Percentiles rank a stretch among this genome's conserved stretches.
These are phyloP conservation scores for Xiphophorus birchmanni DNA, from an alignment of 2,797 vertebrate species.

Conservation along the genomic window DNA sequence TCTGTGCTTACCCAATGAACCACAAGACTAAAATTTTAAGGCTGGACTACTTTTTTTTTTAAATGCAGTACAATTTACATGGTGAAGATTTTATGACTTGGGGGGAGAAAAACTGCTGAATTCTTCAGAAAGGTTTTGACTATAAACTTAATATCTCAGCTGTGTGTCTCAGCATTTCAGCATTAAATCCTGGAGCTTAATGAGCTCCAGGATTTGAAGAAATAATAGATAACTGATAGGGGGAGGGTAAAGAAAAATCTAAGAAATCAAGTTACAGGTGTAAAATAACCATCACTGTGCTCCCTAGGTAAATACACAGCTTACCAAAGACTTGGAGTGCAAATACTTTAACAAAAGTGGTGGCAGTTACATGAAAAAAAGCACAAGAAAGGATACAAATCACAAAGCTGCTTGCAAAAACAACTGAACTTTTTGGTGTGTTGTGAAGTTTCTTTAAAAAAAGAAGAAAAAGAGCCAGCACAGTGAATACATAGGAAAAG, in stretches of 20 bases:
- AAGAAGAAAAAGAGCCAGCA: conserved; percentile 6
- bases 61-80: conserved; percentile 17
- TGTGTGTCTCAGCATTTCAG: conserved; percentile 16
- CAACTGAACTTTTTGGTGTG: conserved; percentile 21
- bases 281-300: conserved; percentile 6
- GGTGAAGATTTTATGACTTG: conserved; percentile 5
- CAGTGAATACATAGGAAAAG: conserved; percentile 28
- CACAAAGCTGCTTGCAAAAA: conserved; percentile 13
- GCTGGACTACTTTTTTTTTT: conserved; percentile 21
- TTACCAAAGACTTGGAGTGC: conserved; percentile 41
- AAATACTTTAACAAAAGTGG: conserved; percentile 41
- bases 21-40: conserved; percentile 59
- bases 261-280: neutral
- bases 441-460: conserved; percentile 13
- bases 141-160: conserved; percentile 6
- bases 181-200: neutral
- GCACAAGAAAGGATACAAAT: conserved; percentile 20
- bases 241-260: neutral
- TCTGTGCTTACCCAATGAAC: conserved; percentile 63
- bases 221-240: conserved; percentile 27
- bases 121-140: conserved; percentile 16
- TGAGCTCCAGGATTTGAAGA: conserved; percentile 7
- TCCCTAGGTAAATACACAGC: conserved; percentile 29
- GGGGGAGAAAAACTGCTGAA: neutral
- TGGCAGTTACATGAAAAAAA: conserved; percentile 23